Evolutionary conservation across 2,888 invertebrate species (phyloP).

Genomic region (Noctuana brunneofusca): DNA sequence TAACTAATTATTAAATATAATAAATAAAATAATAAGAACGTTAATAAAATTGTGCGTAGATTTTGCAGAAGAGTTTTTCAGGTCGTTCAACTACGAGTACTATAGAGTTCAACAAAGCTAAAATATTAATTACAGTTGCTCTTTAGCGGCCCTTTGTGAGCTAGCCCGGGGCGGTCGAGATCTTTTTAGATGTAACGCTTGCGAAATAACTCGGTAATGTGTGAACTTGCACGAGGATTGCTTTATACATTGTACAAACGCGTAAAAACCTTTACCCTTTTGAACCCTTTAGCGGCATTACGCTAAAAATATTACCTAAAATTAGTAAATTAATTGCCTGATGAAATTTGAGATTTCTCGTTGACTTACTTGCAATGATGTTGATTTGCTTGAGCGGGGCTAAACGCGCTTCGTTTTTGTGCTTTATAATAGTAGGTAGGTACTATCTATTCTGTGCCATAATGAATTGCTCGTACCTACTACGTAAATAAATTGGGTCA

Average conservation of each 20-base stretch:
- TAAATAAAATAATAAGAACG: too few relatives aligned
- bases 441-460: too few relatives aligned
- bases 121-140: slow-evolving; percentile 28
- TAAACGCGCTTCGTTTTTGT: too few relatives aligned
- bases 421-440: too few relatives aligned
- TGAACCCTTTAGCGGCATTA: slow-evolving; percentile 21
- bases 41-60: not conserved
- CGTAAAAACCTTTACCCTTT: slow-evolving; percentile 15
- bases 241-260: slow-evolving; percentile 16
- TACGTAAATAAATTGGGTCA: not conserved
- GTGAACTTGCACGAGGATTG: slow-evolving; percentile 16
- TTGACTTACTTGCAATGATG: not conserved
- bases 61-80: not conserved
- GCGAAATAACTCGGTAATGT: slow-evolving; percentile 6
- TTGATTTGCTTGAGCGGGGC: too few relatives aligned
- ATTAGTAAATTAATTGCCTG: not conserved
- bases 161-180: slow-evolving; percentile 12
- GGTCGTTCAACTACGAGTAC: slow-evolving; percentile 5
- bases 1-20: too few relatives aligned
- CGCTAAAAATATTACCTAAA: not conserved
- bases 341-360: slow-evolving; percentile 1
- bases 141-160: slow-evolving; percentile 19
- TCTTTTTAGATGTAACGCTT: slow-evolving; percentile 19
- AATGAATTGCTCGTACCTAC: too few relatives aligned
- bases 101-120: slow-evolving; percentile 19